These are phyloP conservation scores for Mesochorus sp. DNA, from an alignment of 2,888 invertebrate genomes.

Conservation along the genomic window DNA sequence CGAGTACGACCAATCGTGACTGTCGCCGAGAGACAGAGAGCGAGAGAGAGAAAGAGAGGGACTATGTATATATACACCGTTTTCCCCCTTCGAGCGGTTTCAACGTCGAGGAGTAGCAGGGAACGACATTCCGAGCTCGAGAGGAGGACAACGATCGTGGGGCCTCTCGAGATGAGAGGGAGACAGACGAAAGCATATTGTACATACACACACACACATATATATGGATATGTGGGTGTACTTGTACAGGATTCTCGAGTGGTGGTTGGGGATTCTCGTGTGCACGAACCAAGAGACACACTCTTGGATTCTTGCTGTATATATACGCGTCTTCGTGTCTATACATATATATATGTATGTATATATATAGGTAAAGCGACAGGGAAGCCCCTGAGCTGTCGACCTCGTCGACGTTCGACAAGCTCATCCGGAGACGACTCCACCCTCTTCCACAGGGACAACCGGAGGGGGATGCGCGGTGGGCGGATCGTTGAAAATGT, in stretches of 20 bases:
- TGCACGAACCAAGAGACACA: background rate
- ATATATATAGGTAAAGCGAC: too few relatives aligned
- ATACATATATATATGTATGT: background rate
- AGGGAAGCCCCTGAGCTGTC: slow-evolving; percentile 1
- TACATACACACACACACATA: background rate
- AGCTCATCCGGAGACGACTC: slow-evolving; percentile 32
- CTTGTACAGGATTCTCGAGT: background rate
- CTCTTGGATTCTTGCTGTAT: background rate
- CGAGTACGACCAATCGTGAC: slow-evolving; percentile 75
- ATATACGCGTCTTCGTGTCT: background rate
- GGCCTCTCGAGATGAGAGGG: slow-evolving; percentile 38
- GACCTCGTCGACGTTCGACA: slow-evolving; percentile 22
- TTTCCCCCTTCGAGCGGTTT: slow-evolving; percentile 59
- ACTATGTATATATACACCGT: too few relatives aligned
- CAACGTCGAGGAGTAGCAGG: slow-evolving; percentile 67
- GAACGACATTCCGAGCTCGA: slow-evolving; percentile 75
- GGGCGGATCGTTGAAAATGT: slow-evolving; percentile 68
- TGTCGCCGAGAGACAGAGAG: slow-evolving; percentile 74
- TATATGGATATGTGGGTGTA: background rate
- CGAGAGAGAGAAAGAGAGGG: slow-evolving; percentile 25
- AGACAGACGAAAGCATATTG: background rate
- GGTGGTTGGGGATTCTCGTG: slow-evolving; percentile 5
- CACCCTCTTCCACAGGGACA: slow-evolving; percentile 39
- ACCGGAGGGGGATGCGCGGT: slow-evolving; percentile 64
- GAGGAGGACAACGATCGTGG: slow-evolving; percentile 61